Conservation (phyloP, 2,113 vertebrate genomes). For the Halichoerus grypus region DNA sequence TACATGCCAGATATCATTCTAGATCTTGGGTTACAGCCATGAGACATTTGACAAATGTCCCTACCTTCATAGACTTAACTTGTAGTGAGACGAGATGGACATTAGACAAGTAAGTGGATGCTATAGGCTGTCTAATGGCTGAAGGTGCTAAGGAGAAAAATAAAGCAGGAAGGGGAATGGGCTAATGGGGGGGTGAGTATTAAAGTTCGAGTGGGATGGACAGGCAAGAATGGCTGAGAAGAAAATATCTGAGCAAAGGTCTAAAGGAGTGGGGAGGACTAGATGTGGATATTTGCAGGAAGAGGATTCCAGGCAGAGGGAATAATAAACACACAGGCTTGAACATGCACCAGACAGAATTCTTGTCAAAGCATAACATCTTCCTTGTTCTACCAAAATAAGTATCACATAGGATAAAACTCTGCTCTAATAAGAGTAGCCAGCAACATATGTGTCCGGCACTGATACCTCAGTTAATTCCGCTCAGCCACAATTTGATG, state of each 20-base stretch:
- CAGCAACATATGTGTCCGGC: background rate
- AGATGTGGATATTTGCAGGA: background rate
- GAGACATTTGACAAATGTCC: background rate
- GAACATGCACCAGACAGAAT: background rate
- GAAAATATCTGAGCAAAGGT: background rate
- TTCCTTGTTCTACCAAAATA: background rate
- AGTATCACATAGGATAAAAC: background rate
- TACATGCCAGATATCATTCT: background rate
- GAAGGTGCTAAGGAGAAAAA: background rate
- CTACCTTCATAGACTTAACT: background rate
- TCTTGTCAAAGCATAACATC: background rate
- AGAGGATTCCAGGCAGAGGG: background rate
- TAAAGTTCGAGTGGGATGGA: background rate
- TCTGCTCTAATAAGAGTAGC: background rate
- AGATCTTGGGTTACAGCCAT: background rate
- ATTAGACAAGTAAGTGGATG: background rate
- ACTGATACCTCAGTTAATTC: background rate
- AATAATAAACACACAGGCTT: background rate
- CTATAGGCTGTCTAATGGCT: background rate
- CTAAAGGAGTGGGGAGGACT: background rate
- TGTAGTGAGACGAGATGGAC: background rate
- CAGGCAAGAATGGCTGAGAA: background rate
- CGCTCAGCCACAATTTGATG: background rate
- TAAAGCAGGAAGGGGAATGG: background rate
- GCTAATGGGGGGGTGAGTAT: background rate